A percentile compares a stretch with the other conserved stretches of the same genome.
Conservation (phyloP, 2,113 vertebrate genomes). For the Mystacornis crossleyi region DNA sequence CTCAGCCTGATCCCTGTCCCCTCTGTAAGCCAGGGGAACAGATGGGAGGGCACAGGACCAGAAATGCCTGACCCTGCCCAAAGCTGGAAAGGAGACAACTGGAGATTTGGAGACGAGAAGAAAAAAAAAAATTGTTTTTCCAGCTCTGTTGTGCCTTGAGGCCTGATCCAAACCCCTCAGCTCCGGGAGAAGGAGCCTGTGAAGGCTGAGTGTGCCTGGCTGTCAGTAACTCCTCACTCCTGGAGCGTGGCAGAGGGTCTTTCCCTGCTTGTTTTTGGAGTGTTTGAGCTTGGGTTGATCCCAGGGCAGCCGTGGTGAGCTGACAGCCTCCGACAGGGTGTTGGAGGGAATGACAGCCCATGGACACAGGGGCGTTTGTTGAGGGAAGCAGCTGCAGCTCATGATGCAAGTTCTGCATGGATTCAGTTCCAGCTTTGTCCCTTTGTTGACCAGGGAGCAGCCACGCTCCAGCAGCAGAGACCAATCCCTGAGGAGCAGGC, state of each 20-base stretch:
- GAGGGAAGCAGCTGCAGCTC: conserved; percentile 1
- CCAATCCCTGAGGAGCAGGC: neutral
- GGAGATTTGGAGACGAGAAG: neutral
- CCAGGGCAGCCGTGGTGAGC: neutral
- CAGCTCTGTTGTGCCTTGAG: neutral
- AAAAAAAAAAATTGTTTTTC: neutral
- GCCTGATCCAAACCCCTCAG: neutral
- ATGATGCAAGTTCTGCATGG: neutral
- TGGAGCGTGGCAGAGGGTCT: neutral
- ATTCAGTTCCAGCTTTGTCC: conserved; percentile 19
- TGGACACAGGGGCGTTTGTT: conserved; percentile 26
- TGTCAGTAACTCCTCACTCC: neutral
- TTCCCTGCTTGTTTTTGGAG: neutral
- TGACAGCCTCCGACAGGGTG: neutral
- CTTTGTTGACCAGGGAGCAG: neutral
- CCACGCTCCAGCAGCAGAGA: neutral
- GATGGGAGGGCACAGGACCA: conserved; percentile 25
- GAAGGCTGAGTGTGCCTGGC: neutral
- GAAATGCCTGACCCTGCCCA: neutral
- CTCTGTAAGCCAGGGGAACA: neutral
- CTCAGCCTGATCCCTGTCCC: neutral
- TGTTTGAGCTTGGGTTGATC: neutral
- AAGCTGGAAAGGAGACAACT: neutral
- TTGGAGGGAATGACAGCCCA: neutral
- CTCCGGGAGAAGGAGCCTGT: neutral